Percentiles rank a stretch among this genome's conserved stretches.
Conservation (phyloP, 23 tunicate genomes). For the Trididemnum clinides region DNA sequence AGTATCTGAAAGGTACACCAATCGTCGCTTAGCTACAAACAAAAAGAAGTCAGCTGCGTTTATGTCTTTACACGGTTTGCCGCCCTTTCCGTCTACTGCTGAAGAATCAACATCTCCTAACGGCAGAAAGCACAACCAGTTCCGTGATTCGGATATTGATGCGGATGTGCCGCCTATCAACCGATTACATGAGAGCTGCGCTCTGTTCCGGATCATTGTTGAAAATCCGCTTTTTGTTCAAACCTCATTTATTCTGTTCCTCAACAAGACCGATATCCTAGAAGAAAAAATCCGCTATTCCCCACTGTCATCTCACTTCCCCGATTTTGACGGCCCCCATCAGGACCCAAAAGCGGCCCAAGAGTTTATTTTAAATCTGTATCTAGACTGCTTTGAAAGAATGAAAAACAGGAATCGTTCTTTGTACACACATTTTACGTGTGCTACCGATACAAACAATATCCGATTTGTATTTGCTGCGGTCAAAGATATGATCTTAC, state of each 20-base stretch:
- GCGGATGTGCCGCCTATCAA: constrained; percentile 35
- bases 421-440: constrained; percentile 84
- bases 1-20: neutral
- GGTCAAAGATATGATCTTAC: constrained; percentile 91
- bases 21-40: neutral
- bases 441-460: constrained; percentile 93
- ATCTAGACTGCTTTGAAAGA: constrained; percentile 61
- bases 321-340: constrained; percentile 57
- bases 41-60: neutral
- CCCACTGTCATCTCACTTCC: constrained; percentile 62
- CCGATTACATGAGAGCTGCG: constrained; percentile 73
- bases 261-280: constrained; percentile 90
- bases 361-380: constrained; percentile 55
- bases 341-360: constrained; percentile 62
- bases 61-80: constrained; percentile 7
- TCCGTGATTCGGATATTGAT: constrained; percentile 10
- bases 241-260: constrained; percentile 83
- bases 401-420: constrained; percentile 71
- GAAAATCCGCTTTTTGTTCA: constrained; percentile 60
- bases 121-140: neutral
- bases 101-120: neutral
- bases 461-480: constrained; percentile 91
- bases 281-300: constrained; percentile 79
- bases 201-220: constrained; percentile 75
- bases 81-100: constrained; percentile 46